Base-by-base conservation (phyloP, 2,888 invertebrate genomes). In the Pachydiplax longipennis region DNA sequence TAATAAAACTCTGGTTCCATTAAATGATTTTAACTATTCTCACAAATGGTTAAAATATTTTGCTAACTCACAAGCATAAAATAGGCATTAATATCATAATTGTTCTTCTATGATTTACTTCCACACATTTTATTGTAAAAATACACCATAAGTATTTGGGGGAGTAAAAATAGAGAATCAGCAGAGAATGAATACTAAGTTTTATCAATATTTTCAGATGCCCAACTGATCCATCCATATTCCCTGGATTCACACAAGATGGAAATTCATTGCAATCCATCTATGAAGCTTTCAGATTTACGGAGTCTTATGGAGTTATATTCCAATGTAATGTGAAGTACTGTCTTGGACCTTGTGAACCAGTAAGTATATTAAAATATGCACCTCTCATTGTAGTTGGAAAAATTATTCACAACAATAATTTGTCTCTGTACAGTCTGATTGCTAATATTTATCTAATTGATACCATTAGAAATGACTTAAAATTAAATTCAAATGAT, bases 281-380 rank as follows among this genome's bases (percentile, higher is more conserved):
- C 91, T 99, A 99, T 93, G 98, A 99, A 94, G 98, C 98, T 0
- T 99, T 99, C 95, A 96, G 98, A 93, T 99, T 99, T 94, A 99
- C 98, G 0, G 98, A 99, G 94, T 98, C 98, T 18, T 99, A 99
- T 93, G 98, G 98, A 90, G 98, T 99, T 91, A 99, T 99, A 94
- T 99, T 99, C 96, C 98, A 99, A 94, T 99, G 98, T 94, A 99
- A 99, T 94, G 98, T 99, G 92, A 98, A 98, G 94, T 99, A 99
- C 94, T 99, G 98, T 93, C 95, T 99, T 92, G 98, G 98, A 93
- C 98, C 98, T 92, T 99, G 98, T 93, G 98, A 98, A 94, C 98
- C 98, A 93, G 97, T 98, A 94, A 96, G 96, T 94, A 40, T 35
- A 73, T 25, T 31, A 10, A 31, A 44, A 44, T 44, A 8, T 44